Percentiles rank a stretch among this genome's conserved stretches.
These are phyloP conservation scores for Acronicta leporina DNA, from an alignment of 2,888 invertebrate species.

Conservation along the genomic window DNA sequence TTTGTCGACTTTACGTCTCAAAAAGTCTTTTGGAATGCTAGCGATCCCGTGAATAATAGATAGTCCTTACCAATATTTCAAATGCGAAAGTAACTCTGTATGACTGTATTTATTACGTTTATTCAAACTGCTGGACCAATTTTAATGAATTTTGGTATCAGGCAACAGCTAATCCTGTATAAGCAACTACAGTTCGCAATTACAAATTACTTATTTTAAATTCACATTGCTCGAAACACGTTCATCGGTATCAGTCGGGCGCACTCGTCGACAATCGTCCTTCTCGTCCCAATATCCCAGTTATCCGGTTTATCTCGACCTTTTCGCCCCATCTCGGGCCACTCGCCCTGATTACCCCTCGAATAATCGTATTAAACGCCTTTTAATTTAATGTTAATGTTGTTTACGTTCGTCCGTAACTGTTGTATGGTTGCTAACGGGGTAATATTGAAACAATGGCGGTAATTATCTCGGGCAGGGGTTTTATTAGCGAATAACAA, in stretches of 20 bases:
- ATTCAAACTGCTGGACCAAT: too few relatives aligned
- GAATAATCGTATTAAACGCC: slow-evolving; percentile 60
- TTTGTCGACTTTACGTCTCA: too few relatives aligned
- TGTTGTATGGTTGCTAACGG: slow-evolving; percentile 53
- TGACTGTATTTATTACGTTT: too few relatives aligned
- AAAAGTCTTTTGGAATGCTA: too few relatives aligned
- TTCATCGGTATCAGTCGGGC: slow-evolving; percentile 39
- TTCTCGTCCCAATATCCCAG: slow-evolving; percentile 29
- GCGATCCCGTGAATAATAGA: too few relatives aligned
- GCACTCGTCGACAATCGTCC: slow-evolving; percentile 33
- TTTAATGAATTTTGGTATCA: too few relatives aligned
- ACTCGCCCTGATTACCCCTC: slow-evolving; percentile 56
- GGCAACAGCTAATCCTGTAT: too few relatives aligned
- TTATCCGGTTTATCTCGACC: slow-evolving; percentile 19
- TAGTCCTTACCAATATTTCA: too few relatives aligned
- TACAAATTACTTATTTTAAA: slow-evolving; percentile 36
- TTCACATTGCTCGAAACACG: slow-evolving; percentile 30
- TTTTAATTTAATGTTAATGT: slow-evolving; percentile 63
- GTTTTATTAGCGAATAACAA: slow-evolving; percentile 41
- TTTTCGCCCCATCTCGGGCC: slow-evolving; percentile 53
- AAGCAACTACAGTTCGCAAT: slow-evolving; percentile 16
- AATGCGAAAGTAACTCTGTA: too few relatives aligned
- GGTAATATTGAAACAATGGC: slow-evolving; percentile 52
- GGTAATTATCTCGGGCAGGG: slow-evolving; percentile 41
- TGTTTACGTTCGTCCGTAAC: slow-evolving; percentile 57